These are phyloP conservation scores for Hermaeophaga mercurialis DNA, from an alignment of 2,888 invertebrate species.

Conservation along the genomic window DNA sequence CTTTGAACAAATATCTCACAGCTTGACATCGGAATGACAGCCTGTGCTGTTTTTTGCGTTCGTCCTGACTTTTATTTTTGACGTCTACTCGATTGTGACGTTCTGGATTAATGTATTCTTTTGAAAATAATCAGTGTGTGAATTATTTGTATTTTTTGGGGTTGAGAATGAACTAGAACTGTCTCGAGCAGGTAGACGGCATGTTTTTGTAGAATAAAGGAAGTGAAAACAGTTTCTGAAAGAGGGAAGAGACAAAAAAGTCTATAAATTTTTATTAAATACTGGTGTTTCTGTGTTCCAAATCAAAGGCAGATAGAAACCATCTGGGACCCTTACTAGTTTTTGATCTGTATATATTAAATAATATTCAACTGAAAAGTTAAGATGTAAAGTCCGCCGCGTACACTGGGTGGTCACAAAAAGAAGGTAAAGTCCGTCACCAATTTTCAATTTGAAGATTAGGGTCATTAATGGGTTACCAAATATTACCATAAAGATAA, in stretches of 20 bases:
- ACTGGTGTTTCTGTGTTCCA: conserved; percentile 19
- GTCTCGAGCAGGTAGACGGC: conserved; percentile 33
- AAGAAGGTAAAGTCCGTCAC: too few relatives aligned
- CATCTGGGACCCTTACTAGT: not conserved
- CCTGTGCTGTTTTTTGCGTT: conserved; percentile 44
- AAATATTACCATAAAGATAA: too few relatives aligned
- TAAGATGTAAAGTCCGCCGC: too few relatives aligned
- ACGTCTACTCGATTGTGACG: conserved; percentile 37
- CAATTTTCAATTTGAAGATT: too few relatives aligned
- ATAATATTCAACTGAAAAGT: not conserved
- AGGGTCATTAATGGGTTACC: too few relatives aligned
- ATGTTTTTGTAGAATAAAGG: conserved; percentile 27
- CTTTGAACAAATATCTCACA: conserved; percentile 48
- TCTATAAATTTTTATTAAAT: conserved; percentile 28
- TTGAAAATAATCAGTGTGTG: conserved; percentile 41
- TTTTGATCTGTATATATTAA: not conserved
- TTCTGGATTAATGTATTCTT: conserved; percentile 41
- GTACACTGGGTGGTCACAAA: too few relatives aligned
- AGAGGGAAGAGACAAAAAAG: conserved; percentile 24
- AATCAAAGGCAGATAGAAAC: conserved; percentile 1
- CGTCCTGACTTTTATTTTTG: conserved; percentile 42
- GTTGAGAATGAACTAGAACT: conserved; percentile 30
- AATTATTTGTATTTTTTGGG: conserved; percentile 40
- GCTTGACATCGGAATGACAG: conserved; percentile 47
- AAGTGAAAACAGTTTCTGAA: conserved; percentile 29